Evolutionary conservation across 2,888 invertebrate species (phyloP).

Genomic region (Caprella mutica): DNA sequence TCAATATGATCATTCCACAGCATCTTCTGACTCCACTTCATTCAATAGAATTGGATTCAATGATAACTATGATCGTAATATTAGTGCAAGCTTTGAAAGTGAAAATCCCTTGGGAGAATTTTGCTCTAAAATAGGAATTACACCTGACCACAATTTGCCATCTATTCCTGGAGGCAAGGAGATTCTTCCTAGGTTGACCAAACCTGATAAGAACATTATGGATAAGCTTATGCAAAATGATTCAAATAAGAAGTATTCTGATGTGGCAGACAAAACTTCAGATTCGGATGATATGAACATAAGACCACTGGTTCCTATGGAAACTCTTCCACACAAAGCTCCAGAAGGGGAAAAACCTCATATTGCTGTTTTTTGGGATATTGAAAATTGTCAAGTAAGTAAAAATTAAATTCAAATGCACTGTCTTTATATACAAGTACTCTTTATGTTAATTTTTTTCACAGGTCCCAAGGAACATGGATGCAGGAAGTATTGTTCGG

Average conservation of each 20-base stretch:
- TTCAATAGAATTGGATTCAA: no score
- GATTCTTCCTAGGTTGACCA: background rate
- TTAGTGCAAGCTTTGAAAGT: no score
- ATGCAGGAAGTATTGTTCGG: conserved; percentile 1
- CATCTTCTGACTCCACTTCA: no score
- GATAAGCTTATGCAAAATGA: background rate
- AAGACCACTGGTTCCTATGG: background rate
- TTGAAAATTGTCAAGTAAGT: conserved; percentile 9
- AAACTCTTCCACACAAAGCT: background rate
- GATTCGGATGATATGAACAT: background rate
- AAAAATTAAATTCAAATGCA: background rate
- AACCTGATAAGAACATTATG: background rate
- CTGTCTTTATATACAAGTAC: background rate
- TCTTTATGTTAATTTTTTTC: background rate
- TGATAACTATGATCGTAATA: no score
- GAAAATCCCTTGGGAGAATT: conserved; percentile 8
- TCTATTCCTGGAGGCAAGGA: conserved; percentile 1
- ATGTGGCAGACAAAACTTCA: background rate
- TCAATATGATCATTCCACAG: no score
- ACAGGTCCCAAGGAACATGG: background rate
- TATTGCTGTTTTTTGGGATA: conserved; percentile 8
- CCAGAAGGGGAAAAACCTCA: background rate
- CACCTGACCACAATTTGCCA: conserved; percentile 2
- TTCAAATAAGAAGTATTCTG: no score
- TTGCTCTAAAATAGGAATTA: conserved; percentile 7